phyloP scores from a whole-genome alignment of 2,888 invertebrate genomes.

The Panzeria rudis region DNA sequence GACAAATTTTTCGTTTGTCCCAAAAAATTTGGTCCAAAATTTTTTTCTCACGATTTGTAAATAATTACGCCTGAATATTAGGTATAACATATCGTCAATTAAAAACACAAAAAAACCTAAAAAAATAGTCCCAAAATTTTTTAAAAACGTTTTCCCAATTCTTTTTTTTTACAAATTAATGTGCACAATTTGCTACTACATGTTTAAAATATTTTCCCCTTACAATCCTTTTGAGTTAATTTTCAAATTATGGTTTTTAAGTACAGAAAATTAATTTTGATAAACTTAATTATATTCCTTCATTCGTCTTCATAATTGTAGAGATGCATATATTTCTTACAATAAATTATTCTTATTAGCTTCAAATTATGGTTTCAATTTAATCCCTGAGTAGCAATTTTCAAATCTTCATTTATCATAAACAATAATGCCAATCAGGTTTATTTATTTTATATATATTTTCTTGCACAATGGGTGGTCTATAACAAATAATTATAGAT shows the following conservation, averaged over 20 bases:
- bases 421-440: conserved; percentile 31
- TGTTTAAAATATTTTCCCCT: no score
- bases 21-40: not conserved
- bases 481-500: conserved; percentile 39
- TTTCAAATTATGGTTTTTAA: no score
- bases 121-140: no score
- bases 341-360: conserved; percentile 3
- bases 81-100: no score
- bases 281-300: not conserved
- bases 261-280: no score
- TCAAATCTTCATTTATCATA: conserved; percentile 14
- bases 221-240: no score
- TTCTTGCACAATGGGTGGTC: conserved; percentile 35
- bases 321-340: not conserved
- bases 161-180: no score
- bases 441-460: conserved; percentile 10
- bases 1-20: not conserved
- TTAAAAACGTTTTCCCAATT: no score
- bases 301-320: not conserved
- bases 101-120: no score
- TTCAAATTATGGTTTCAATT: conserved; percentile 3
- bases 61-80: no score
- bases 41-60: not conserved
- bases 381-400: conserved; percentile 2
- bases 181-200: no score